phyloP scores from a whole-genome alignment of 2,797 vertebrate species.

The Linurgus olivaceus region DNA sequence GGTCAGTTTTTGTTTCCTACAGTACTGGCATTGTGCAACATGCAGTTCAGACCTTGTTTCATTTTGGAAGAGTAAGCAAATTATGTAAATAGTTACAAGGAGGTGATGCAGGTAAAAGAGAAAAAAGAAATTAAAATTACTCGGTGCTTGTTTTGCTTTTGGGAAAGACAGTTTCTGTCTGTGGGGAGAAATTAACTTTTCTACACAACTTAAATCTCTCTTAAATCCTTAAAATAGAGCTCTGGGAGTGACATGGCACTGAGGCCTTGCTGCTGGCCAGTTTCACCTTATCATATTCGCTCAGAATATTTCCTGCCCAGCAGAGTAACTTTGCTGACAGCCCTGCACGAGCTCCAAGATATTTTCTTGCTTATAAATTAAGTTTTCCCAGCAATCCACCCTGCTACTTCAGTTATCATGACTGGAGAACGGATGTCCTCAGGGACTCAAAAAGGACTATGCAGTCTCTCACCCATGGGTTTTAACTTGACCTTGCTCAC shows the following conservation, averaged over 20 bases:
- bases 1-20: not conserved
- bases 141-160: not conserved
- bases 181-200: not conserved
- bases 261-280: not conserved
- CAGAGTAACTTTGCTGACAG: not conserved
- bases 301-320: not conserved
- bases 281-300: not conserved
- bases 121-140: not conserved
- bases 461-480: not conserved
- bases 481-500: constrained; percentile 47
- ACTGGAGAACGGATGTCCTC: not conserved
- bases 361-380: constrained; percentile 17
- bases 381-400: not conserved
- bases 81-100: not conserved
- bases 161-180: not conserved
- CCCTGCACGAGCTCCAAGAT: not conserved
- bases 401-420: not conserved
- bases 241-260: not conserved
- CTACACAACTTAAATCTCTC: not conserved
- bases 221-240: not conserved
- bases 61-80: not conserved
- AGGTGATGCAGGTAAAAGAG: not conserved
- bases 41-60: not conserved
- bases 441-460: not conserved
- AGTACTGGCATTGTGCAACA: not conserved